Base-by-base conservation (phyloP, 2,888 invertebrate species). In the Eupeodes latifasciatus region DNA sequence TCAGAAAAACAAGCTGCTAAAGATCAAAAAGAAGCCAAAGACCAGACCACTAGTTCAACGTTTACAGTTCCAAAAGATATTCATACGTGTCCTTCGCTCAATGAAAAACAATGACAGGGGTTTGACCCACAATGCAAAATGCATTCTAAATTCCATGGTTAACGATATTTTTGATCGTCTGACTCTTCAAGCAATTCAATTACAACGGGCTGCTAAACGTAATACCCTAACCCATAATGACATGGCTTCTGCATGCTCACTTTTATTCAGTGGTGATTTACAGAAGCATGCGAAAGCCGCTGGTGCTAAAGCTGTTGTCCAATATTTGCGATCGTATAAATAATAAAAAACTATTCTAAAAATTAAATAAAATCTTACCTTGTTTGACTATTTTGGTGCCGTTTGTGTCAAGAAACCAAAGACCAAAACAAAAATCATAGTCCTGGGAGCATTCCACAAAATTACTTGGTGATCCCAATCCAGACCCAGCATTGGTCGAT, bases 371-470 rank as follows among this genome's bases (percentile, higher is more conserved):
- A 27, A 9, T n/a, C 19, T 76, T 51, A 89, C 87, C 85, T 71
- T 87, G 84, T 67, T 83, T 84, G 0, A 84, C 83, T 11, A 88
- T 97, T 97, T 95, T 97, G 96, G 96, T 96, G 12, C 94, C 95
- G 72, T 94, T 94, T 10, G 93, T 93, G 90, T 96, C 95, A 90
- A 95, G 95, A 90, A 95, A 94, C 96, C 96, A 97, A 1, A 96
- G 93, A 0, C 97, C 95, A 92, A 96, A 97, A 91, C 97, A 97
- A 90, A 94, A 95, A n/a, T 95, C 95, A 51, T 92, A 92, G 47
- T 92, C 90, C 19, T 91, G 84, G 0, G 93, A 94, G 85, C 95
- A 95, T 77, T 88, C 80, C 0, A 88, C 84, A 27, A 85, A 51
- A 9, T 71, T 85, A 14, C 85, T 77, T 5, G 74, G 6, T 47